A percentile compares a stretch with the other conserved stretches of the same genome.
Conservation (phyloP, 2,797 vertebrate genomes). For the Meda fulgida region DNA sequence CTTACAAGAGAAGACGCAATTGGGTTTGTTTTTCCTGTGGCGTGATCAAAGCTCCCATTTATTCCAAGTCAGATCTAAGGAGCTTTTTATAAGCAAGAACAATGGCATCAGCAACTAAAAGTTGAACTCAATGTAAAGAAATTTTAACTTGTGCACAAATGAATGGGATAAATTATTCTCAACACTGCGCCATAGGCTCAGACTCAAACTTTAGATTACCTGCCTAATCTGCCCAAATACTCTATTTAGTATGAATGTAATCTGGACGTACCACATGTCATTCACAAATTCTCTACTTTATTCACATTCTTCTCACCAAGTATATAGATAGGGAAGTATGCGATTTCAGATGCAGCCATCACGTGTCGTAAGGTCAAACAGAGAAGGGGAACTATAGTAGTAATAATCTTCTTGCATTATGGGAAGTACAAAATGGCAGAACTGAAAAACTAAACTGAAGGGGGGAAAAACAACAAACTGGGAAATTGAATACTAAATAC, state of each 20-base stretch:
- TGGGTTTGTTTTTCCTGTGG: neutral
- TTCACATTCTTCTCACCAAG: neutral
- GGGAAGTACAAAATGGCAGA: slow-evolving; percentile 3
- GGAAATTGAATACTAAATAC: neutral
- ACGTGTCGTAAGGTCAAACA: neutral
- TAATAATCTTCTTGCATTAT: neutral
- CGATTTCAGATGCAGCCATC: neutral
- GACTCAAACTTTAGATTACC: neutral
- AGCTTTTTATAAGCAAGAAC: neutral
- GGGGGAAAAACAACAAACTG: neutral
- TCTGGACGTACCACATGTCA: neutral
- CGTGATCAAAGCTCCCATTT: neutral
- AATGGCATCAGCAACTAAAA: neutral
- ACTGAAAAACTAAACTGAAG: neutral
- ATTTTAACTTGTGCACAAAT: neutral
- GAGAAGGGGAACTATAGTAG: neutral
- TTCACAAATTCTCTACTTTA: neutral
- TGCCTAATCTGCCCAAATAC: too few species aligned
- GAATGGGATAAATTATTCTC: neutral
- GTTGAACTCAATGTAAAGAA: neutral
- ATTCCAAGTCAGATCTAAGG: neutral
- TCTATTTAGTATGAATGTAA: neutral
- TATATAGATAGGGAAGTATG: neutral
- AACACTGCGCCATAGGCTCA: neutral
- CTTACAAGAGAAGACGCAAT: neutral